These are phyloP conservation scores for Sphecodes monilicornis DNA, from an alignment of 2,888 invertebrate species.

Conservation along the genomic window DNA sequence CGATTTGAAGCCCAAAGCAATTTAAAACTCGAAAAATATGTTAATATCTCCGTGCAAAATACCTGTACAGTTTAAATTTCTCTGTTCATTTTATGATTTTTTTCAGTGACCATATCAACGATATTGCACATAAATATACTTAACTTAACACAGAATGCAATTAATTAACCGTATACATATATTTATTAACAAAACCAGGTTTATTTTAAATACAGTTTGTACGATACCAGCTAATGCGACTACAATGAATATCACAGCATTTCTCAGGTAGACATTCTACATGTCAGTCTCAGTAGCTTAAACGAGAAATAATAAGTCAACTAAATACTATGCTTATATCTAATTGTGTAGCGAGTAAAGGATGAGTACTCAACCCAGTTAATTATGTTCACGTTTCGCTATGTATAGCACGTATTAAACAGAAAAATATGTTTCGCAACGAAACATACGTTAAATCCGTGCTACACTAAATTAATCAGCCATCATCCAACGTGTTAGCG, in stretches of 20 bases:
- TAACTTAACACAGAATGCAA: slow-evolving; percentile 3
- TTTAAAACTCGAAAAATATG: neutral
- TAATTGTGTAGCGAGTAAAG: slow-evolving; percentile 54
- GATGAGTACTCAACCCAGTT: slow-evolving; percentile 41
- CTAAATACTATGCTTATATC: slow-evolving; percentile 43
- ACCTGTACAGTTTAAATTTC: neutral
- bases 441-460: slow-evolving; percentile 75
- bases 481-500: slow-evolving; percentile 78
- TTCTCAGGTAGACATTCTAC: slow-evolving; percentile 81
- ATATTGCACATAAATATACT: neutral
- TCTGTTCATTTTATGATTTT: neutral
- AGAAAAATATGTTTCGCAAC: slow-evolving; percentile 64
- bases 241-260: slow-evolving; percentile 82
- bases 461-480: slow-evolving; percentile 62
- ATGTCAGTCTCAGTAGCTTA: slow-evolving; percentile 80
- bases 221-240: slow-evolving; percentile 78
- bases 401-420: slow-evolving; percentile 61
- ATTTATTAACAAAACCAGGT: slow-evolving; percentile 70
- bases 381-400: slow-evolving; percentile 11
- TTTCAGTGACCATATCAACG: neutral
- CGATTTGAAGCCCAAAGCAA: neutral
- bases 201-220: slow-evolving; percentile 76
- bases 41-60: neutral
- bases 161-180: slow-evolving; percentile 29
- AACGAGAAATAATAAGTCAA: slow-evolving; percentile 49